Conservation (phyloP, 1,140 invertebrate genomes). For the Drosophila orosa region DNA sequence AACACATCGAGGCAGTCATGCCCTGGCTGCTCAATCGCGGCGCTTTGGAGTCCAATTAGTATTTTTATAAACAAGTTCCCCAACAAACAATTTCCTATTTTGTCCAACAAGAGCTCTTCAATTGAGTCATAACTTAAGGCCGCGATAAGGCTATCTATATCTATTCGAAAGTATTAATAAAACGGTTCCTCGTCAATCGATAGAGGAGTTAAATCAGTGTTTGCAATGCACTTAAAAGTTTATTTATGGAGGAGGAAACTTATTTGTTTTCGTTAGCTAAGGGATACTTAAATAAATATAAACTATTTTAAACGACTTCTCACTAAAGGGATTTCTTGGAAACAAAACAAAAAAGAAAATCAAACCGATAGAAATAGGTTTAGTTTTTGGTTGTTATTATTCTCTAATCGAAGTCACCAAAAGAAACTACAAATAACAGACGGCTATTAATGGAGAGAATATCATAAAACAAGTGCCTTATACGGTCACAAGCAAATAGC, state of each 20-base stretch:
- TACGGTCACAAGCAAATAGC: background rate
- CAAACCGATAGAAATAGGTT: background rate
- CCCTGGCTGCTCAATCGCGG: slow-evolving; percentile 25
- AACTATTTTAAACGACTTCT: background rate
- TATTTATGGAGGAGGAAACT: background rate
- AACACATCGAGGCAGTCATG: slow-evolving; percentile 3
- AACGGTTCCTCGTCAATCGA: background rate
- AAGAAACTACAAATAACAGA: background rate
- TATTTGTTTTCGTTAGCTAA: background rate
- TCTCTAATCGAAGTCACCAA: background rate
- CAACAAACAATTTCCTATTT: slow-evolving; percentile 2
- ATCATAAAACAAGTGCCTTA: background rate
- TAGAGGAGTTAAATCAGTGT: background rate
- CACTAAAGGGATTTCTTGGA: background rate
- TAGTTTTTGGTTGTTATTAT: background rate
- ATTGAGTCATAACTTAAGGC: background rate
- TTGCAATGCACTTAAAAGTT: background rate
- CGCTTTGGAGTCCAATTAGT: slow-evolving; percentile 22
- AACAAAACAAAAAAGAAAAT: background rate
- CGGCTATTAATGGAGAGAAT: background rate
- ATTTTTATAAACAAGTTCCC: background rate
- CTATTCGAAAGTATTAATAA: slow-evolving; percentile 9
- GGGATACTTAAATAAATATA: background rate
- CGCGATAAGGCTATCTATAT: background rate
- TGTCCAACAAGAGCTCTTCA: background rate